Base-by-base conservation (phyloP, 2,113 vertebrate genomes). In the Pygoscelis antarcticus region DNA sequence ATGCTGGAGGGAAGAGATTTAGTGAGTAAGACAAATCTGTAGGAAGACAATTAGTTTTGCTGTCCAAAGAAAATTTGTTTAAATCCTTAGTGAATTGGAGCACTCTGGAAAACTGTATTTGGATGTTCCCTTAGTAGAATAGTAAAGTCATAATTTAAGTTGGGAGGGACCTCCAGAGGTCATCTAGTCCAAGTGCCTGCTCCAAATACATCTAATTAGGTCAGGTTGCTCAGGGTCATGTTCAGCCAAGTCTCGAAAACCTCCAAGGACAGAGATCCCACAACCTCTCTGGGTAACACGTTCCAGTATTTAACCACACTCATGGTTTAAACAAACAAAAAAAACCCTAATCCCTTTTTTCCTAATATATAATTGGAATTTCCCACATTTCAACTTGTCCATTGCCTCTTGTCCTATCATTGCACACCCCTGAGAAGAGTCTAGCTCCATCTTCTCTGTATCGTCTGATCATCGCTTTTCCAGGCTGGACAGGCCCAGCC, bases 271-370 rank as follows among this genome's bases (percentile, higher is more conserved):
- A 61, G 81, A 54, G 58, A 58, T 83, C 15, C 11, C 62, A 14
- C 66, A 52, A 8, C 5, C 19, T 62, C 22, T 76, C 11, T 44
- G 42, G 7, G 4, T 74, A 80, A 29, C 38, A 22, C 42, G 4
- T 42, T 40, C 6, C 18, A 46, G 8, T 89, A 26, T 51, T 78
- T 81, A 72, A 84, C 6, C 9, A 25, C 10, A 6, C 6, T 66
- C 8, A 12, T 18, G 16, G 8, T n/a, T 86, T 78, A 55, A 82
- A 52, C 20, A 66, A 51, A 57, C 4, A 52, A 34, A 19, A 19
- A 8, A 8, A 27, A 0, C 0, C 3, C 5, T 25, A 61, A 13
- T 2, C 1, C 2, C 3, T 17, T 30, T 71, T 83, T 90, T 36
- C 18, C 8, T 75, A 38, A n/a, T 49, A 44, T 9, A 7, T 18